Evolutionary conservation across 2,113 vertebrate genomes (phyloP), one percentile per base, ranked within the genome.

Genomic region (Archocentrus centrarchus): DNA sequence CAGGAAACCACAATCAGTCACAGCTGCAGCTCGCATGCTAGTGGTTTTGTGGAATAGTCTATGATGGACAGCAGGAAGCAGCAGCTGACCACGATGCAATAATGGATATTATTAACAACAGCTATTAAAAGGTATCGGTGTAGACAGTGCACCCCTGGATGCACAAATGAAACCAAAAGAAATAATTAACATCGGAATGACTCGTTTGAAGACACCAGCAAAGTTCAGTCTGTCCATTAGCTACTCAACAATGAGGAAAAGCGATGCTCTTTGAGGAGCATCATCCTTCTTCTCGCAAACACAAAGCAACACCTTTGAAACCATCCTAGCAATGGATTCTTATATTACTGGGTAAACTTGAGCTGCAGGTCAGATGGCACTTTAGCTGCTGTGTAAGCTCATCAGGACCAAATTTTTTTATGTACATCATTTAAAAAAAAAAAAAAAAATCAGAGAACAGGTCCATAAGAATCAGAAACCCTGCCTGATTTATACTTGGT

Each of bases 1-100:
- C 50, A 1, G 62, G 27, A 35, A 88, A 79, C 75, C 78, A 37
- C 75, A 39, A 58, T 80, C 86, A 27, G 73, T 59, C 57, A 66
- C 86, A 50, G 73, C 53, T 27, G 11, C 62, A 11, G 79, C 18
- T 79, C 50, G 44, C 6, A 50, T 68, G 27, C 32, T 27, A 1
- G 53, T 55, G 59, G 37, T 37, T 62, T 41, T 50, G 32, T 9
- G n/a, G 58, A 37, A 18, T 13, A 5, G 11, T 39, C 47, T 30
- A 35, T 79, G 64, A 86, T 0, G 22, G 75, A 57, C 57, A 2
- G 61, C 35, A 63, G 57, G 35, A 77, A 44, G 78, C 61, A 55
- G 32, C 17, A 68, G 37, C 57, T 35, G 37, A 53, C 75, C 53
- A 10, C 3, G 47, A 63, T 44, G 22, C 24, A 13, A 3, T 18